Conservation (phyloP, 2,113 vertebrate species). For the Mus spicilegus region DNA sequence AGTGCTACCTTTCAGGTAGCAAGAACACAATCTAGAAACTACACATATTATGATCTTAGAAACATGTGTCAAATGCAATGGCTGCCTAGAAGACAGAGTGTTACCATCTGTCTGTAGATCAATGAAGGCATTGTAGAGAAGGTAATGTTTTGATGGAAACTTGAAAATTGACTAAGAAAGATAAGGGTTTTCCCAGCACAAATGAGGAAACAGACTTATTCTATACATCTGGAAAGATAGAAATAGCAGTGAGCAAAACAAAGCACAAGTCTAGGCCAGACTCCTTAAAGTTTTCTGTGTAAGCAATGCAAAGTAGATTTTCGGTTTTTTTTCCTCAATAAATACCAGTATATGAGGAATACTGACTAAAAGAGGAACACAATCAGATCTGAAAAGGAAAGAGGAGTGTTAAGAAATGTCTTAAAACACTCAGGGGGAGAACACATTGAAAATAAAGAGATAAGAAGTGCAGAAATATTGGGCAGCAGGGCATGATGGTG, state of each 20-base stretch:
- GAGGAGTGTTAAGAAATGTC: not conserved
- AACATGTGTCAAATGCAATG: not conserved
- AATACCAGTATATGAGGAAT: not conserved
- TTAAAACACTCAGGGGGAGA: not conserved
- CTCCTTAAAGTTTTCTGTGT: not conserved
- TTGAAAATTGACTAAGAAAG: not conserved
- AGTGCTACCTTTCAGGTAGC: constrained; percentile 7
- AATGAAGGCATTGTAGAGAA: constrained; percentile 38
- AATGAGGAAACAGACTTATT: not conserved
- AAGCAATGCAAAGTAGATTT: not conserved
- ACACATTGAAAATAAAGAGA: not conserved
- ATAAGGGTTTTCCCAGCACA: not conserved
- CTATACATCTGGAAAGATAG: not conserved
- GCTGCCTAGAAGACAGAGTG: not conserved
- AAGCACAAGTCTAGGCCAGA: not conserved
- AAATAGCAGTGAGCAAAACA: not conserved
- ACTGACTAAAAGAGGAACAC: not conserved
- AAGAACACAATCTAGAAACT: constrained; percentile 19
- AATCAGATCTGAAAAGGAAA: not conserved
- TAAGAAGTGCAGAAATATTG: not conserved
- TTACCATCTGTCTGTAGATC: not conserved
- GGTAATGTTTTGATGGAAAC: not conserved
- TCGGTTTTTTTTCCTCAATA: not conserved
- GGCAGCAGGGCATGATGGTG: not conserved
- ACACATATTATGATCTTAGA: not conserved